phyloP scores from a whole-genome alignment of 1,140 invertebrate genomes.

The Caenorhabditis brenneri region DNA sequence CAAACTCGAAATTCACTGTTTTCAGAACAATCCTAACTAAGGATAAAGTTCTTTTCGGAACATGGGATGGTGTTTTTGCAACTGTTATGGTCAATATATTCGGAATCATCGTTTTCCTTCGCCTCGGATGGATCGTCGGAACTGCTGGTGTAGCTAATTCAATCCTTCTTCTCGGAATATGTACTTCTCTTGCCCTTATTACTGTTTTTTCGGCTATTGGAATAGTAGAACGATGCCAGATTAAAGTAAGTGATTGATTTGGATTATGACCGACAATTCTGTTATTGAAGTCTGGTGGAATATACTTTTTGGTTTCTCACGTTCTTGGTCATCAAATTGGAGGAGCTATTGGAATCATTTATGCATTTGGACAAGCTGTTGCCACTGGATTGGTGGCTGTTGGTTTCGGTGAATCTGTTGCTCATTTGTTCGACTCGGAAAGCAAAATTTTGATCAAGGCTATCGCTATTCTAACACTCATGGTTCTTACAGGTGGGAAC shows the following conservation, averaged over 20 bases:
- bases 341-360: slow-evolving; percentile 86
- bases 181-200: slow-evolving; percentile 85
- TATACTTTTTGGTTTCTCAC: slow-evolving; percentile 91
- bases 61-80: slow-evolving; percentile 96
- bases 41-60: slow-evolving; percentile 90
- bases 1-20: background rate
- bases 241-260: slow-evolving; percentile 74
- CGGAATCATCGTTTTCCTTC: slow-evolving; percentile 92
- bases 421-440: slow-evolving; percentile 80
- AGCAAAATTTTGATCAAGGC: slow-evolving; percentile 77
- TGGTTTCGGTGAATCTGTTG: slow-evolving; percentile 93
- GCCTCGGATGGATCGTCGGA: slow-evolving; percentile 94
- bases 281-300: slow-evolving; percentile 80
- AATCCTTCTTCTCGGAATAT: slow-evolving; percentile 84
- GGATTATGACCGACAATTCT: background rate
- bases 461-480: slow-evolving; percentile 82
- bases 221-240: slow-evolving; percentile 89
- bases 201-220: slow-evolving; percentile 90
- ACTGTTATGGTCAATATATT: slow-evolving; percentile 93
- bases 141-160: slow-evolving; percentile 88
- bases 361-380: slow-evolving; percentile 94
- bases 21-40: slow-evolving; percentile 84
- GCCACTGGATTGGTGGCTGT: slow-evolving; percentile 91
- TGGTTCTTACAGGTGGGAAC: slow-evolving; percentile 77
- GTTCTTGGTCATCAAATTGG: slow-evolving; percentile 89